Evolutionary conservation across 2,888 invertebrate genomes (phyloP).

Genomic region (Nephrocerus scutellatus): DNA sequence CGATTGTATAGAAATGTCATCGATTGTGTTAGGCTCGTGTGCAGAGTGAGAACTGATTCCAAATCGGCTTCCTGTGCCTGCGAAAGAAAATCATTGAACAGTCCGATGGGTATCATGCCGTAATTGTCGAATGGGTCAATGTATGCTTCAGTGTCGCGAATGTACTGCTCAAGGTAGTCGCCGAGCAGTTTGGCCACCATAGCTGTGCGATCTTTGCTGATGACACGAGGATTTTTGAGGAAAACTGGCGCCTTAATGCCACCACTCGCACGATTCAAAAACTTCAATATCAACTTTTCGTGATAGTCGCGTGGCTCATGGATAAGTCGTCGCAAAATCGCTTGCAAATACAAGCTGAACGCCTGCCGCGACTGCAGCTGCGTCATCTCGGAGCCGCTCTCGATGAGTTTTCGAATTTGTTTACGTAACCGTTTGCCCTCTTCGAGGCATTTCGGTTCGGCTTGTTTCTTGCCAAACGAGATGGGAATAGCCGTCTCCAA

Average conservation of each 20-base stretch:
- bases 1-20: constrained; percentile 46
- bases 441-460: constrained; percentile 42
- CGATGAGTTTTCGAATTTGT: constrained; percentile 50
- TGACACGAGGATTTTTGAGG: constrained; percentile 58
- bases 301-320: constrained; percentile 43
- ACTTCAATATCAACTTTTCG: constrained; percentile 62
- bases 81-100: constrained; percentile 56
- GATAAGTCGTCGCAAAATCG: constrained; percentile 63
- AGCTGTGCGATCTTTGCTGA: constrained; percentile 74
- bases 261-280: constrained; percentile 66
- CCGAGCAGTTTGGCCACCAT: constrained; percentile 74
- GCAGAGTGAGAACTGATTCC: constrained; percentile 41
- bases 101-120: constrained; percentile 49
- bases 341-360: constrained; percentile 70
- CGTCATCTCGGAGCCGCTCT: constrained; percentile 58
- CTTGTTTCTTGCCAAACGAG: constrained; percentile 38
- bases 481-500: constrained; percentile 36
- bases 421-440: constrained; percentile 39
- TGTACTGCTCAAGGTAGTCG: constrained; percentile 77
- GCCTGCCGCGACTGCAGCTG: constrained; percentile 64
- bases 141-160: constrained; percentile 72
- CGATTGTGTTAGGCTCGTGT: constrained; percentile 44
- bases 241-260: constrained; percentile 62
- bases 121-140: constrained; percentile 63
- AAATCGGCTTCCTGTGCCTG: constrained; percentile 50